Conservation (phyloP, 2,797 vertebrate species). For the Merluccius polli region DNA sequence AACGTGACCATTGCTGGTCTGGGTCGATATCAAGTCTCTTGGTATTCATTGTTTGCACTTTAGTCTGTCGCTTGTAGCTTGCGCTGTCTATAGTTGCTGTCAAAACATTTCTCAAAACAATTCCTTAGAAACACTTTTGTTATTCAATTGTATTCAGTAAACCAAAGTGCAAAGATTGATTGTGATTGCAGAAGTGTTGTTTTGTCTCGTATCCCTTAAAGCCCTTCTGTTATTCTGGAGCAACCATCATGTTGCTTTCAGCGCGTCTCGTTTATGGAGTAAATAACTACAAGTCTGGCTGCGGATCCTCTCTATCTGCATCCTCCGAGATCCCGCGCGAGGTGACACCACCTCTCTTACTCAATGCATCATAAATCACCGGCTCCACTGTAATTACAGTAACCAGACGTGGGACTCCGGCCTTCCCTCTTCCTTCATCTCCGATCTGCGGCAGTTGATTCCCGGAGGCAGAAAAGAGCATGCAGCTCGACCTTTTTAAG, state of each 20-base stretch:
- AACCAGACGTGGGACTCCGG: slow-evolving; percentile 65
- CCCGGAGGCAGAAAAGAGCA: slow-evolving; percentile 51
- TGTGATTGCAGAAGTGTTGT: neutral
- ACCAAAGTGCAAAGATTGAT: slow-evolving; percentile 11
- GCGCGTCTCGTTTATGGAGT: no score
- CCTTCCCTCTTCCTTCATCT: slow-evolving; percentile 50
- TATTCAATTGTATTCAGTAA: neutral
- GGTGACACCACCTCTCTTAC: slow-evolving; percentile 68
- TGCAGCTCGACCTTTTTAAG: slow-evolving; percentile 53
- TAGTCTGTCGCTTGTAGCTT: neutral
- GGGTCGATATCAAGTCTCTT: neutral
- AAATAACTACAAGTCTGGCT: slow-evolving; percentile 52
- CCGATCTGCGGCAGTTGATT: slow-evolving; percentile 64
- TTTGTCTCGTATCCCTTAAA: neutral
- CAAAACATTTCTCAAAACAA: slow-evolving; percentile 6
- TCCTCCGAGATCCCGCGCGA: slow-evolving; percentile 35
- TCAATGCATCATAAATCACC: slow-evolving; percentile 76
- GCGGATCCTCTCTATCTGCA: slow-evolving; percentile 9
- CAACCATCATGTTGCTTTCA: no score
- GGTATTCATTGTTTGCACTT: neutral
- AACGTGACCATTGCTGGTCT: neutral
- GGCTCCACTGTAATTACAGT: slow-evolving; percentile 73
- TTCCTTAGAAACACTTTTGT: neutral
- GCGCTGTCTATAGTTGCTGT: neutral
- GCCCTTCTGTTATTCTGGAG: slow-evolving; percentile 3